Evolutionary conservation across 1,140 invertebrate species (phyloP).

Genomic region (Camponotus vicinus): DNA sequence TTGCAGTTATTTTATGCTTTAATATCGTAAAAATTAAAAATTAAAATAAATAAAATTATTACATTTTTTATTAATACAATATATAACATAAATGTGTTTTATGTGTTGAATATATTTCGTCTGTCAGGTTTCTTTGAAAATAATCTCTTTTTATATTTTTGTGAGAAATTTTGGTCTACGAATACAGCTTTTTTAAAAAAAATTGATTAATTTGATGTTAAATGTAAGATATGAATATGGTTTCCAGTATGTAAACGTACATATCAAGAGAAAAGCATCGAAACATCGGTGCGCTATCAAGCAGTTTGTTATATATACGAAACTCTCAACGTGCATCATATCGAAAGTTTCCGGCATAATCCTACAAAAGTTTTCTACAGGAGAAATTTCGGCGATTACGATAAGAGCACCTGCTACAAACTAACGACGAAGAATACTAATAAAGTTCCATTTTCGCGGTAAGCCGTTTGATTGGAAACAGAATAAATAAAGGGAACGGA

Average conservation of each 20-base stretch:
- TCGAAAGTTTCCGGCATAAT: slow-evolving; percentile 50
- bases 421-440: not conserved
- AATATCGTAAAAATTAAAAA: no score
- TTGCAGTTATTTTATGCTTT: no score
- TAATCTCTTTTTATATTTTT: not conserved
- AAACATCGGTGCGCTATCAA: not conserved
- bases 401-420: not conserved
- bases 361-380: slow-evolving; percentile 6
- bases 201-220: not conserved
- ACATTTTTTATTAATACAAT: not conserved
- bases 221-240: not conserved
- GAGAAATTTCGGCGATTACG: slow-evolving; percentile 8
- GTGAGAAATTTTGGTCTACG: not conserved
- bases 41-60: no score
- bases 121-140: not conserved
- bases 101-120: not conserved
- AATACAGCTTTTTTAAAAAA: not conserved
- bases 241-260: not conserved
- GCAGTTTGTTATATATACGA: not conserved
- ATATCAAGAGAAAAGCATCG: not conserved
- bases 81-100: not conserved
- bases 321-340: not conserved
- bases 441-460: slow-evolving; percentile 8
- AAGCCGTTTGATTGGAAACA: not conserved
- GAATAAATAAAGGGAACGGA: not conserved